A percentile compares a stretch with the other conserved stretches of the same genome.
Evolutionary conservation across 2,888 invertebrate genomes (phyloP).

Genomic region (Euproctis similis): DNA sequence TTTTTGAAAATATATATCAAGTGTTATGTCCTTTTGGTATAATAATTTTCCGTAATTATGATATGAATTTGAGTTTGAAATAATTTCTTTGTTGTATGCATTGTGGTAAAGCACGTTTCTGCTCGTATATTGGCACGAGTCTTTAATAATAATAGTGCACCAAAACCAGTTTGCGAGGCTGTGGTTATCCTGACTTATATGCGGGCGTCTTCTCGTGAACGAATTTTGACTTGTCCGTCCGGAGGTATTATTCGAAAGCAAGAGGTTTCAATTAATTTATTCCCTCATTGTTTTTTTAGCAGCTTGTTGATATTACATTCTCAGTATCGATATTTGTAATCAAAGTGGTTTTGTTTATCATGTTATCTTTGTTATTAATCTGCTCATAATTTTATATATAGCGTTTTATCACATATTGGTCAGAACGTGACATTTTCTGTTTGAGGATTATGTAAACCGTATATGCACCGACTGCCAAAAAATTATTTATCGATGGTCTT

Average conservation of each 20-base stretch:
- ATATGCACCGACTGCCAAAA: too few species aligned
- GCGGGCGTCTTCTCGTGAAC: constrained; percentile 59
- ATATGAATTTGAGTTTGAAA: constrained; percentile 38
- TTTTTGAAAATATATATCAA: constrained; percentile 44
- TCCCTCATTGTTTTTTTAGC: constrained; percentile 17
- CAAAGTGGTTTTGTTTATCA: constrained; percentile 22
- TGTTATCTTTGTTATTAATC: constrained; percentile 14
- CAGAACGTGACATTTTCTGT: too few species aligned
- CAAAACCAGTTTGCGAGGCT: constrained; percentile 68
- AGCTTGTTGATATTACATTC: constrained; percentile 12
- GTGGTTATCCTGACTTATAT: constrained; percentile 67
- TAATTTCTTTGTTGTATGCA: constrained; percentile 53
- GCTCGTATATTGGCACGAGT: constrained; percentile 69
- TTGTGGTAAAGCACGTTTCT: constrained; percentile 54
- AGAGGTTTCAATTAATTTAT: constrained; percentile 22
- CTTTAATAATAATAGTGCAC: constrained; percentile 74
- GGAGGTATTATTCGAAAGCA: constrained; percentile 26
- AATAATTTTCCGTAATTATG: constrained; percentile 45
- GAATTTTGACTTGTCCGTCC: constrained; percentile 45
- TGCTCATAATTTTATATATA: too few species aligned
- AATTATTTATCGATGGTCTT: too few species aligned
- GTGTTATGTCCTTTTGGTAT: constrained; percentile 72
- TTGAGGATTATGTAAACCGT: too few species aligned
- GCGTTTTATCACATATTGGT: too few species aligned
- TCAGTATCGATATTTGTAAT: constrained; percentile 17